Conservation (phyloP, 2,888 invertebrate species). For the Agrotis ipsilon region DNA sequence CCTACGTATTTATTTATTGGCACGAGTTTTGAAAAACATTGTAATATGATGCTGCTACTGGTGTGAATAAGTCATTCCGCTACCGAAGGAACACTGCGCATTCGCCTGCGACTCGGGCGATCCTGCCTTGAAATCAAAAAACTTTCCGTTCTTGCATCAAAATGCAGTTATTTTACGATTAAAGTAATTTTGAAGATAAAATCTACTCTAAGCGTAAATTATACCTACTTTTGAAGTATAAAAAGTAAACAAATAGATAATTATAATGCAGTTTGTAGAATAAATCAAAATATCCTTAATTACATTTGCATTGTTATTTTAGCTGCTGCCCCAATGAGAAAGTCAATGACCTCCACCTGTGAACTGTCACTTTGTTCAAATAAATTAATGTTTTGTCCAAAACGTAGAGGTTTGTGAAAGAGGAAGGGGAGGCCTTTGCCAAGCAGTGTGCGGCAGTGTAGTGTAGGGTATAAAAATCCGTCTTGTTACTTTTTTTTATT, state of each 20-base stretch:
- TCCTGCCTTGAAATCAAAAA: not conserved
- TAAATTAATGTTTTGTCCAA: too few species aligned
- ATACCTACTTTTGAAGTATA: too few species aligned
- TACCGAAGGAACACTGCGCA: not conserved
- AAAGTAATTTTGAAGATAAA: not conserved
- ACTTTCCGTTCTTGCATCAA: not conserved
- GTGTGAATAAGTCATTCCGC: not conserved
- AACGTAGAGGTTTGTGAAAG: too few species aligned
- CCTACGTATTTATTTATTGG: not conserved
- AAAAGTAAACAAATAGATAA: not conserved
- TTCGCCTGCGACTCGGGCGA: not conserved
- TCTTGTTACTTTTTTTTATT: too few species aligned
- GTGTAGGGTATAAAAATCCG: too few species aligned
- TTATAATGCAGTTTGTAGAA: not conserved
- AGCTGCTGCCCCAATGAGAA: too few species aligned
- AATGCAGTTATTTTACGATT: not conserved
- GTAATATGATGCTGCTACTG: not conserved
- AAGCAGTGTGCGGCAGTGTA: too few species aligned
- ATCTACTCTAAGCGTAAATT: not conserved
- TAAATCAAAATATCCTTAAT: too few species aligned
- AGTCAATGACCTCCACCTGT: too few species aligned
- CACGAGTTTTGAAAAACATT: not conserved
- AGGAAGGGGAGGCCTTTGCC: too few species aligned
- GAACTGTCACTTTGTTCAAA: too few species aligned
- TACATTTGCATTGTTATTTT: too few species aligned